A percentile compares a stretch with the other conserved stretches of the same genome.
Conservation (phyloP, 2,888 invertebrate genomes). For the Rhogogaster chlorosoma region DNA sequence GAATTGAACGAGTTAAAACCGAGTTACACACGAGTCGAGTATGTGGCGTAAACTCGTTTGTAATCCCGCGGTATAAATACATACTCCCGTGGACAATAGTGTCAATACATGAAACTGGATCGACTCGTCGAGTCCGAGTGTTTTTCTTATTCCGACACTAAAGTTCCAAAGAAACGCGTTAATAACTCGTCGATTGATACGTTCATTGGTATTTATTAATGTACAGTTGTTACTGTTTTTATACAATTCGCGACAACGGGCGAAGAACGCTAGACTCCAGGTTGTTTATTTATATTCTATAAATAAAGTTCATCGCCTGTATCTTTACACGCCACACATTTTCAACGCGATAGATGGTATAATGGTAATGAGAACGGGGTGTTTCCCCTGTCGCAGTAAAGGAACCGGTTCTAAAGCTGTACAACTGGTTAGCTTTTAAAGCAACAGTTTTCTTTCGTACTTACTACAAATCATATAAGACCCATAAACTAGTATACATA, state of each 20-base stretch:
- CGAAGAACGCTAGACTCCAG: neutral
- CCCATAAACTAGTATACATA: neutral
- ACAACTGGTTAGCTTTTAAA: constrained; percentile 69
- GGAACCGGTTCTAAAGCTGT: constrained; percentile 69
- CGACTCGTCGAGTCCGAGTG: neutral
- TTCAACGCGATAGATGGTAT: neutral
- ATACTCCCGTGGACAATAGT: neutral
- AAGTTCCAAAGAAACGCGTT: neutral
- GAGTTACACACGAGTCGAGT: neutral
- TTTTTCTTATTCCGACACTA: neutral
- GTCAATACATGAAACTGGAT: constrained; percentile 1
- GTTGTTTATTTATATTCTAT: neutral
- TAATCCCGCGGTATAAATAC: neutral
- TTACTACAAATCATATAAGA: constrained; percentile 17
- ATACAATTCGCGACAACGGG: neutral
- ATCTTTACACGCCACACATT: neutral
- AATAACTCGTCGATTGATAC: constrained; percentile 5
- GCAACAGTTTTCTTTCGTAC: constrained; percentile 28
- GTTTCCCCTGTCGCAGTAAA: constrained; percentile 41
- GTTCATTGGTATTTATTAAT: constrained; percentile 1
- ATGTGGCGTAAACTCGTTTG: neutral
- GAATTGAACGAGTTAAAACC: neutral
- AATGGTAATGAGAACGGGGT: constrained; percentile 44
- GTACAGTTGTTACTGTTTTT: neutral
- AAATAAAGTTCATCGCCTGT: neutral